Conservation (phyloP, 64 coral and sea anemone genomes). For the Porites lutea region DNA sequence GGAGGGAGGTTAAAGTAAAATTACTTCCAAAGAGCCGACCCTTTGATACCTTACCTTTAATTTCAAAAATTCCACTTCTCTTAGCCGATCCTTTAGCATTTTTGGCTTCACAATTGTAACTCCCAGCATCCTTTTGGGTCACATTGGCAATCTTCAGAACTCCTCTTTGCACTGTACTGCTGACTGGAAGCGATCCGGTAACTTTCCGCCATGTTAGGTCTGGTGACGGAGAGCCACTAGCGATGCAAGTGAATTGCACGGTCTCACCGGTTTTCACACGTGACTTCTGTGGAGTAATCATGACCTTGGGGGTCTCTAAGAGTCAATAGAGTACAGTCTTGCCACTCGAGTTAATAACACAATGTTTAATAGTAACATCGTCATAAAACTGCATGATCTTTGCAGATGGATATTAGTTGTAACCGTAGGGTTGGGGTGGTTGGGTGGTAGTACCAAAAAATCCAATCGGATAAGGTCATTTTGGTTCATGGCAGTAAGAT, state of each 20-base stretch:
- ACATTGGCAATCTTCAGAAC: slow-evolving; percentile 71
- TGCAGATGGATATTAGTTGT: no score
- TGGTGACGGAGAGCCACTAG: slow-evolving; percentile 75
- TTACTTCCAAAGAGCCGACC: neutral
- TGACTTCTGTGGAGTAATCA: slow-evolving; percentile 48
- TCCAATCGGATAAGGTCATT: no score
- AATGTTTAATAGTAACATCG: no score
- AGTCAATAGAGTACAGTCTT: neutral
- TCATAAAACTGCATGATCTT: no score
- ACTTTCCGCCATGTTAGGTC: slow-evolving; percentile 66
- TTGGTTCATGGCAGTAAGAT: no score
- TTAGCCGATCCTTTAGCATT: slow-evolving; percentile 77
- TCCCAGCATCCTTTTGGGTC: slow-evolving; percentile 63
- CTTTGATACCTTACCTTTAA: slow-evolving; percentile 63
- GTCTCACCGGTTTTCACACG: slow-evolving; percentile 75
- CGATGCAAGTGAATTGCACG: slow-evolving; percentile 79
- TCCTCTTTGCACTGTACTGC: slow-evolving; percentile 41
- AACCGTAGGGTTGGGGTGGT: no score
- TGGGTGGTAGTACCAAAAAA: no score
- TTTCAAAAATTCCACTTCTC: slow-evolving; percentile 45
- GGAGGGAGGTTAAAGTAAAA: no score
- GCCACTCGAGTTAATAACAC: no score
- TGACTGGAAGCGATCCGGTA: slow-evolving; percentile 75
- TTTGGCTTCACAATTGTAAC: slow-evolving; percentile 70
- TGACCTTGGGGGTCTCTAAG: slow-evolving; percentile 78